phyloP scores from a whole-genome alignment of 2,797 vertebrate genomes.

The Danio choprae region DNA sequence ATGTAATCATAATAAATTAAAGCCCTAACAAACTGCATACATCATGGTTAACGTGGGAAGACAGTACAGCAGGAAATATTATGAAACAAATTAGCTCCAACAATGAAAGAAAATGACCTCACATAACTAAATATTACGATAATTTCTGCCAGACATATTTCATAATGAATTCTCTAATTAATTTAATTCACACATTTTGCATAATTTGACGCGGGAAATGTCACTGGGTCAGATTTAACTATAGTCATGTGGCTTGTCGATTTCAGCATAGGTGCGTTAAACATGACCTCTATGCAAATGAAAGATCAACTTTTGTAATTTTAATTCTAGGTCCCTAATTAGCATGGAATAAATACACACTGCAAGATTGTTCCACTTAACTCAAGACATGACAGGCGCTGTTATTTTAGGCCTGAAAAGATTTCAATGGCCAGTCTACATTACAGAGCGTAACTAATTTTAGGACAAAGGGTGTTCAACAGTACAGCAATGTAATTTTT shows the following conservation, averaged over 20 bases:
- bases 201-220: constrained; percentile 92
- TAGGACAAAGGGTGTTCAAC: not conserved
- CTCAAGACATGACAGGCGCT: constrained; percentile 71
- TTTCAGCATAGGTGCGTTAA: constrained; percentile 86
- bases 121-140: constrained; percentile 87
- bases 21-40: constrained; percentile 93
- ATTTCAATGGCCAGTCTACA: constrained; percentile 60
- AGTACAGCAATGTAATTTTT: not conserved
- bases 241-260: constrained; percentile 84
- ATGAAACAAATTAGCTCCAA: constrained; percentile 93
- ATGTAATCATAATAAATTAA: constrained; percentile 97
- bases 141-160: constrained; percentile 86
- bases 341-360: constrained; percentile 75
- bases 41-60: constrained; percentile 84
- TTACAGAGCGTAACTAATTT: constrained; percentile 52
- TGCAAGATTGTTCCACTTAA: constrained; percentile 69
- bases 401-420: constrained; percentile 63
- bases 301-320: constrained; percentile 78
- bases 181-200: constrained; percentile 92
- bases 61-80: constrained; percentile 89
- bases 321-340: constrained; percentile 73
- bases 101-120: constrained; percentile 91
- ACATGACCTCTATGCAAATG: constrained; percentile 89
- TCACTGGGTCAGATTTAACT: constrained; percentile 86
- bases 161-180: constrained; percentile 96